A percentile compares a stretch with the other conserved stretches of the same genome.
Evolutionary conservation across 2,888 invertebrate genomes (phyloP).

Genomic region (Fabriciana adippe): DNA sequence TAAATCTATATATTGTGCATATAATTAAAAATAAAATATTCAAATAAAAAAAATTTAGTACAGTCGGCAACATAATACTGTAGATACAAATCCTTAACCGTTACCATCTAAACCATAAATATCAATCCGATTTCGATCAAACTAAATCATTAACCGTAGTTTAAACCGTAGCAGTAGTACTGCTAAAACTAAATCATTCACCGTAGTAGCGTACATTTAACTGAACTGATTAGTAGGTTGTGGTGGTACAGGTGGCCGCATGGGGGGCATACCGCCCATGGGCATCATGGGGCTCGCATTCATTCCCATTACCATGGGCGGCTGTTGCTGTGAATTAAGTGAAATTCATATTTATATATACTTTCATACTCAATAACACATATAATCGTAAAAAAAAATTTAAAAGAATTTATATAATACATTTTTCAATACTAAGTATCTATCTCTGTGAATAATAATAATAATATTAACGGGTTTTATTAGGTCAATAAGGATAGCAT

Average conservation of each 20-base stretch:
- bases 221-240: conserved; percentile 76
- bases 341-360: too few relatives aligned
- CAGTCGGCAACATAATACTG: not conserved
- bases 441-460: too few relatives aligned
- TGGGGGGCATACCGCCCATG: conserved; percentile 61
- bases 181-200: conserved; percentile 17
- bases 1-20: not conserved
- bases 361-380: too few relatives aligned
- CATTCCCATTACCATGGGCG: conserved; percentile 78
- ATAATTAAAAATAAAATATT: not conserved
- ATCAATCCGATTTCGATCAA: conserved; percentile 31
- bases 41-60: not conserved
- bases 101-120: not conserved
- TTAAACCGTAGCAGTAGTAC: too few relatives aligned
- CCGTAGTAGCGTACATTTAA: conserved; percentile 52
- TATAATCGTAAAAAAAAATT: too few relatives aligned
- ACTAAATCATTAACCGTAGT: conserved; percentile 18
- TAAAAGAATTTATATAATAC: too few relatives aligned
- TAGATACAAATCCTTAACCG: not conserved
- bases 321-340: conserved; percentile 66
- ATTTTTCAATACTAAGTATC: not conserved
- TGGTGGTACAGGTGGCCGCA: conserved; percentile 69
- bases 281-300: conserved; percentile 66
- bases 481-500: too few relatives aligned
- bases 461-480: too few relatives aligned